Percentiles rank a stretch among this genome's conserved stretches.
These are phyloP conservation scores for Calliphora vomitoria DNA, from an alignment of 2,888 invertebrate genomes.

Conservation along the genomic window DNA sequence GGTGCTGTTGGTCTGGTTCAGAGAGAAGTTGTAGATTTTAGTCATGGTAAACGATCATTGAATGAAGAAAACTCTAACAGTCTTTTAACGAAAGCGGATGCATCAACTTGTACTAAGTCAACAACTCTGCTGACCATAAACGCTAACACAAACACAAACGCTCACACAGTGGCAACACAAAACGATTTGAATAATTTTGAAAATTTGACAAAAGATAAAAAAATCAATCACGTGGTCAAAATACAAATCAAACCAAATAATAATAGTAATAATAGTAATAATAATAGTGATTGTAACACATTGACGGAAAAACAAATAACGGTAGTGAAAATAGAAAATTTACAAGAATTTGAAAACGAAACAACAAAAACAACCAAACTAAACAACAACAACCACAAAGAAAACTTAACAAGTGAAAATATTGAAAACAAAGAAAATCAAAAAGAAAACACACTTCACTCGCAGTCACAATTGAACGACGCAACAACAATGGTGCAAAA, in stretches of 20 bases:
- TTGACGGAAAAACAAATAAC: slow-evolving; percentile 74
- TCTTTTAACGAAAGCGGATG: slow-evolving; percentile 79
- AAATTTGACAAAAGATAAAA: slow-evolving; percentile 71
- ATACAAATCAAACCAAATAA: slow-evolving; percentile 82
- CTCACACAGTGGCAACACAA: slow-evolving; percentile 73
- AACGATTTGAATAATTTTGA: slow-evolving; percentile 75
- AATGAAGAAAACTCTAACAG: slow-evolving; percentile 74
- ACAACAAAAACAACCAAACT: slow-evolving; percentile 16
- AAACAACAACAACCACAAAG: slow-evolving; percentile 15
- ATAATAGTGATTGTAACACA: slow-evolving; percentile 52
- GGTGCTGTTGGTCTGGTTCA: slow-evolving; percentile 54
- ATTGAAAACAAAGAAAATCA: slow-evolving; percentile 48
- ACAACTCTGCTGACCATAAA: slow-evolving; percentile 61
- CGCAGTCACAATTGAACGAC: slow-evolving; percentile 49
- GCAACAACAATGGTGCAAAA: slow-evolving; percentile 76
- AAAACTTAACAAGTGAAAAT: slow-evolving; percentile 57
- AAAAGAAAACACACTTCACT: slow-evolving; percentile 49
- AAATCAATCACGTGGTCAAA: slow-evolving; percentile 82
- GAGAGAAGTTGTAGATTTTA: slow-evolving; percentile 65
- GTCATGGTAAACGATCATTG: slow-evolving; percentile 72
- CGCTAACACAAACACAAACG: slow-evolving; percentile 71
- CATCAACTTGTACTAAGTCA: slow-evolving; percentile 78
- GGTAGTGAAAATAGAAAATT: slow-evolving; percentile 74
- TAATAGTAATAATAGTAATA: slow-evolving; percentile 58
- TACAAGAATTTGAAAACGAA: slow-evolving; percentile 56